Evolutionary conservation across 2,888 invertebrate species (phyloP).

Genomic region (Cistogaster globosa): DNA sequence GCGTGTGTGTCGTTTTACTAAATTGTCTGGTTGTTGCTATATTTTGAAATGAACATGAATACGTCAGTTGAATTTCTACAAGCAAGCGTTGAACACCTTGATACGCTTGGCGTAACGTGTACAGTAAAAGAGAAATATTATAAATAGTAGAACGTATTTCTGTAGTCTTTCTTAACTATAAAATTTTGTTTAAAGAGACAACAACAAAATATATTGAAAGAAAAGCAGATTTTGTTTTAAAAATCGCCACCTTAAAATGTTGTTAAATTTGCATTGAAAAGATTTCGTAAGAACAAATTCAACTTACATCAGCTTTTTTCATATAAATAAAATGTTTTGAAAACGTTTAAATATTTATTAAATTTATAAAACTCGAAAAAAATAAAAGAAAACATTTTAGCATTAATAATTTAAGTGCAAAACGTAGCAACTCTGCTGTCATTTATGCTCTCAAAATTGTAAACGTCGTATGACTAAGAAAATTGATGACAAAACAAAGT

Average conservation of each 20-base stretch:
- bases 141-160: conserved; percentile 33
- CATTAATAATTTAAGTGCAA: conserved; percentile 46
- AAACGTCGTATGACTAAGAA: conserved; percentile 45
- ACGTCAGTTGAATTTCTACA: conserved; percentile 52
- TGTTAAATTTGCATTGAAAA: conserved; percentile 59
- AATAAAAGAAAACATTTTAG: background rate
- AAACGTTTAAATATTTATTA: conserved; percentile 20
- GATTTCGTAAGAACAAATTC: conserved; percentile 75
- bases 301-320: conserved; percentile 72
- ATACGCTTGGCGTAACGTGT: conserved; percentile 14
- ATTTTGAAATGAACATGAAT: conserved; percentile 17
- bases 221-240: conserved; percentile 76
- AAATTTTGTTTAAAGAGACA: conserved; percentile 58
- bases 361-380: background rate
- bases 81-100: conserved; percentile 35
- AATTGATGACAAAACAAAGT: conserved; percentile 67
- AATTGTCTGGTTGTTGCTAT: conserved; percentile 25
- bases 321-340: conserved; percentile 40
- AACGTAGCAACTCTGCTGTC: conserved; percentile 53
- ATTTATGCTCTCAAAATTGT: conserved; percentile 16
- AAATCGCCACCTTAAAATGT: conserved; percentile 73
- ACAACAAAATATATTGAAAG: background rate
- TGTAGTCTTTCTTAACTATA: conserved; percentile 15
- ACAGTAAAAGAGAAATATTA: background rate
- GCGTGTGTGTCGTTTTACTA: conserved; percentile 1